Conservation (phyloP, 1,140 invertebrate genomes). For the Cyphomyrmex costatus region DNA sequence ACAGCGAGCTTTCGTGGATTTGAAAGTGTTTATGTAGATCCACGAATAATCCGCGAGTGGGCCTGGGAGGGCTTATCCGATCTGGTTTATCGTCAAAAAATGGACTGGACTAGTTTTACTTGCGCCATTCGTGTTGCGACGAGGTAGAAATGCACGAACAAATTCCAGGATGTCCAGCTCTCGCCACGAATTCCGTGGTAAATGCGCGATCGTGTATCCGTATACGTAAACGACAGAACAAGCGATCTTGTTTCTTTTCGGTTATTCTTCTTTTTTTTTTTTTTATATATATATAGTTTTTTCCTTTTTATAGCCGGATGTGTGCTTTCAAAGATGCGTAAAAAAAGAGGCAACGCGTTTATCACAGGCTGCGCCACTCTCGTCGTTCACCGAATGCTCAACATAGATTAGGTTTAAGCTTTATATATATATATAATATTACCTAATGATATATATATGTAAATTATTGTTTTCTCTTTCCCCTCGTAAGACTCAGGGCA, state of each 20-base stretch:
- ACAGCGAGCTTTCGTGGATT: not conserved
- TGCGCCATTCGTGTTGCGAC: not conserved
- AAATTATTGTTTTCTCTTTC: constrained; percentile 82
- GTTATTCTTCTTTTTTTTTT: constrained; percentile 36
- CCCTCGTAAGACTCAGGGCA: constrained; percentile 78
- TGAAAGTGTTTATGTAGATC: not conserved
- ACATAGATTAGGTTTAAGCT: constrained; percentile 79
- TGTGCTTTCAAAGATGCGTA: constrained; percentile 64
- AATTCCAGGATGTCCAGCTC: constrained; percentile 8
- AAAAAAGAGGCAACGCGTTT: constrained; percentile 54
- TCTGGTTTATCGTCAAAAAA: constrained; percentile 11
- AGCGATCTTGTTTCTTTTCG: constrained; percentile 67
- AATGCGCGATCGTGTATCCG: constrained; percentile 45
- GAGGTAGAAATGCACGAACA: not conserved
- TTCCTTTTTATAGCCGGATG: constrained; percentile 51
- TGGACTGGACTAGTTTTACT: not conserved
- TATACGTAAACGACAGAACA: constrained; percentile 65
- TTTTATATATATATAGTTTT: no score
- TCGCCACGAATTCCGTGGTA: constrained; percentile 49
- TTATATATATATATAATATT: constrained; percentile 81
- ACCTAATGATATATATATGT: constrained; percentile 73
- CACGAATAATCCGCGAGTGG: not conserved
- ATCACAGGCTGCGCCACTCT: constrained; percentile 70
- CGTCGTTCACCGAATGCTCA: constrained; percentile 83
- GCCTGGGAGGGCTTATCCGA: not conserved